Conservation (phyloP, 1,140 invertebrate species). For the Procambarus virginalis region DNA sequence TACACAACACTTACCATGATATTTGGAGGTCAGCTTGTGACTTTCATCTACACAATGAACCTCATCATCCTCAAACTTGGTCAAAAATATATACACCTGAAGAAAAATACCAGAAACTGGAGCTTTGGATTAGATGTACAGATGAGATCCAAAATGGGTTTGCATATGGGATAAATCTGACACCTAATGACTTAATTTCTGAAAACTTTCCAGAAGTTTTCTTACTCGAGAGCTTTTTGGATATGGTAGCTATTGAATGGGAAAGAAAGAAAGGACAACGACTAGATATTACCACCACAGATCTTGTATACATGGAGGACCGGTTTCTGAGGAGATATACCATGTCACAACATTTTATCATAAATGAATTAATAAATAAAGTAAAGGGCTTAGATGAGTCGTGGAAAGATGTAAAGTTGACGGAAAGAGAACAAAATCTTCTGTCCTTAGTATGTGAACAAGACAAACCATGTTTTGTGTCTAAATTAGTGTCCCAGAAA, state of each 20-base stretch:
- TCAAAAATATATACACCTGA: not conserved
- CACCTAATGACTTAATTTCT: not conserved
- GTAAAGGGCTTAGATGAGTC: not conserved
- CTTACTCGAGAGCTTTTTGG: conserved; percentile 26
- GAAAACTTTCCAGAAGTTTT: conserved; percentile 13
- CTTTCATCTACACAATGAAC: conserved; percentile 32
- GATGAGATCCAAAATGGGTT: not conserved
- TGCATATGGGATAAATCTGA: not conserved
- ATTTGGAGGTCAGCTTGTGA: conserved; percentile 25
- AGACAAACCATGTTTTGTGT: not conserved
- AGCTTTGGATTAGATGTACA: conserved; percentile 1
- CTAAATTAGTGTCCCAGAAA: not conserved
- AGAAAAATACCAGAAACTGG: conserved; percentile 7
- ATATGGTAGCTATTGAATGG: conserved; percentile 47
- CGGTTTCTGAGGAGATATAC: conserved; percentile 10
- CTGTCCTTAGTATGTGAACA: not conserved
- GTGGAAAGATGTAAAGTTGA: not conserved
- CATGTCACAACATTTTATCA: not conserved
- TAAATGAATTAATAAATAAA: not conserved
- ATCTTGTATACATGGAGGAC: conserved; percentile 22
- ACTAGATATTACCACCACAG: not conserved
- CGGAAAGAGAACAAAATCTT: conserved; percentile 3
- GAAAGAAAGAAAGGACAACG: conserved; percentile 36
- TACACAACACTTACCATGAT: conserved; percentile 13
- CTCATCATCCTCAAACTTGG: conserved; percentile 40